Evolutionary conservation across 2,888 invertebrate species (phyloP).

Genomic region (Anticlea derivata): DNA sequence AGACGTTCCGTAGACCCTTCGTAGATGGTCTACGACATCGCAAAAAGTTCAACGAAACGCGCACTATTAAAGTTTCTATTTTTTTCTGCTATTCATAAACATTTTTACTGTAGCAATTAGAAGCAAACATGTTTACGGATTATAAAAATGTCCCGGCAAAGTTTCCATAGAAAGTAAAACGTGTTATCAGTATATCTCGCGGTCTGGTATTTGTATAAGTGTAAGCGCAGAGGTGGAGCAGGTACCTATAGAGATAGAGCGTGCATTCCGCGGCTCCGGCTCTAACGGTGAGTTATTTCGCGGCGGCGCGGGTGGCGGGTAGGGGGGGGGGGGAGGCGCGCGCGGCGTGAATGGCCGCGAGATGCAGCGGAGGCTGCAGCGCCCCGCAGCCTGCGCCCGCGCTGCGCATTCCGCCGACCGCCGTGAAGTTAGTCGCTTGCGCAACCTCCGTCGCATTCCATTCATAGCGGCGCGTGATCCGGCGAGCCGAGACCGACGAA

Average conservation of each 20-base stretch:
- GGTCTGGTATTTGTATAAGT: conserved; percentile 29
- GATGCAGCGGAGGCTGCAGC: conserved; percentile 74
- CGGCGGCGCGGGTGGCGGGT: conserved; percentile 46
- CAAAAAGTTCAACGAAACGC: conserved; percentile 5
- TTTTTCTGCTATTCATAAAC: background rate
- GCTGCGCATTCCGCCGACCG: conserved; percentile 61
- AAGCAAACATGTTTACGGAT: conserved; percentile 20
- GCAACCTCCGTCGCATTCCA: conserved; percentile 82
- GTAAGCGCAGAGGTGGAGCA: conserved; percentile 36
- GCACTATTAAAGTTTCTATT: background rate
- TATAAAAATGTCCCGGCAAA: conserved; percentile 25
- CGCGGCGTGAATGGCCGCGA: conserved; percentile 78
- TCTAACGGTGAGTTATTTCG: conserved; percentile 82
- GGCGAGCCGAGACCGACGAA: conserved; percentile 44
- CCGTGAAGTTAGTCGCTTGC: conserved; percentile 71
- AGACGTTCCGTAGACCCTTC: conserved; percentile 23
- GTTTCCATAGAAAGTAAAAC: conserved; percentile 33
- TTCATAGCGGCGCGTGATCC: conserved; percentile 73
- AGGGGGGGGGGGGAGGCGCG: conserved; percentile 11
- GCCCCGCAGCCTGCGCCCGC: conserved; percentile 54
- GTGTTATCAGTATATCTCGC: conserved; percentile 30
- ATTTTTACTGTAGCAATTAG: conserved; percentile 5
- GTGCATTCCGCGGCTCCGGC: conserved; percentile 74
- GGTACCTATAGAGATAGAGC: conserved; percentile 69
- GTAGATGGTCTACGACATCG: conserved; percentile 26